These are phyloP conservation scores for Platyscapa corneri DNA, from an alignment of 1,140 invertebrate species.

Conservation along the genomic window DNA sequence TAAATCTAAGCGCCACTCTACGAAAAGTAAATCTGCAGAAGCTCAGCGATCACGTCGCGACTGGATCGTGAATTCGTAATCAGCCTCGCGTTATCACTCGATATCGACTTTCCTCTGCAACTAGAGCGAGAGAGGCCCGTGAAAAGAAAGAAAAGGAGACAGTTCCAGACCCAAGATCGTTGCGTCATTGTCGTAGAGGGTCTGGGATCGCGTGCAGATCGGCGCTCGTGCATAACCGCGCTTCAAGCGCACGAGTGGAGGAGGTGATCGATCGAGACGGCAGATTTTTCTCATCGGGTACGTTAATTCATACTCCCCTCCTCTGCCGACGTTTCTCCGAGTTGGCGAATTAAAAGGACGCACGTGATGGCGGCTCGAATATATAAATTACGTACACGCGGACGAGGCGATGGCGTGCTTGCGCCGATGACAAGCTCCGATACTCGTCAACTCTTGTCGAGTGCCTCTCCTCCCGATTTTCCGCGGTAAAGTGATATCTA, in stretches of 20 bases:
- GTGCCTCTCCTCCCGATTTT: constrained; percentile 39
- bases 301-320: constrained; percentile 20
- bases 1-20: not conserved
- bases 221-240: not conserved
- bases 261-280: not conserved
- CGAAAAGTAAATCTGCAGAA: not conserved
- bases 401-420: constrained; percentile 54
- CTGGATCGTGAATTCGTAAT: not conserved
- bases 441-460: constrained; percentile 47
- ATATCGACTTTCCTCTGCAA: not conserved
- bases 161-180: too few relatives aligned
- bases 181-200: too few relatives aligned
- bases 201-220: not conserved
- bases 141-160: too few relatives aligned
- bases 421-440: constrained; percentile 54
- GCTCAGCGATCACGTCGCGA: too few relatives aligned
- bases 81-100: not conserved
- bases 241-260: not conserved
- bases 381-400: constrained; percentile 55
- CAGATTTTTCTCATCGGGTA: not conserved
- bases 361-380: constrained; percentile 65
- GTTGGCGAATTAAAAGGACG: constrained; percentile 51
- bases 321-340: not conserved
- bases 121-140: not conserved
- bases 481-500: constrained; percentile 29